Evolutionary conservation across 1,140 invertebrate genomes (phyloP), one percentile per base, ranked within the genome.

Genomic region (Frieseomelitta varia): DNA sequence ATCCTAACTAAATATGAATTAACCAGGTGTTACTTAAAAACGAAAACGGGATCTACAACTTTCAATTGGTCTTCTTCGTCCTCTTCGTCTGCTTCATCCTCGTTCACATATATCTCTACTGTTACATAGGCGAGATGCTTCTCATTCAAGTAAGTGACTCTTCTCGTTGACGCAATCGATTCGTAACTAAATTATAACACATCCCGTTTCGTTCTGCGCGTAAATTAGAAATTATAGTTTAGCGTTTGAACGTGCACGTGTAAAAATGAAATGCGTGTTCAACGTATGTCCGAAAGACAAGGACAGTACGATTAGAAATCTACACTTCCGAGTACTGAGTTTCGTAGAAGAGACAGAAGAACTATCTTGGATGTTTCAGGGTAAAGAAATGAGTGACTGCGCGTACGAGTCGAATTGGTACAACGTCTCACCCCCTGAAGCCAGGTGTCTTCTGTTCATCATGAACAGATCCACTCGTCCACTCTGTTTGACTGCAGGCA

Each of bases 81-180:
- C 21, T 84, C 4, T 90, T 90, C 17, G 39, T 82, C 2, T 2
- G 17, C 1, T 47, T 84, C n/a, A 67, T 88, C 2, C 17, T 88
- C 1, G 65, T 72, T 0, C 82, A 82, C 4, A 27, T 89, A 15
- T 90, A 76, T n/a, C 27, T 85, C 61, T 90, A 90, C 53, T 90
- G 89, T 63, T 84, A 90, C 24, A 68, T 89, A 21, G 89, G 81
- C n/a, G 85, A 90, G 51, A 73, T 53, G 61, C 73, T 90, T 24
- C n/a, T 83, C 0, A 19, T 71, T 0, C 75, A 86, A 63, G 87
- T 87, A 77, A 89, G 51, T 68, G 30, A 61, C 30, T 0, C 30
- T 21, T 80, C 30, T 39, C 15, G 14, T 10, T 2, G 4, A 19
- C 53, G 10, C 34, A 61, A 65, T 73, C 10, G 53, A 79, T 55